These are phyloP conservation scores for Chrysolina americana DNA, from an alignment of 2,888 invertebrate genomes.

Conservation along the genomic window DNA sequence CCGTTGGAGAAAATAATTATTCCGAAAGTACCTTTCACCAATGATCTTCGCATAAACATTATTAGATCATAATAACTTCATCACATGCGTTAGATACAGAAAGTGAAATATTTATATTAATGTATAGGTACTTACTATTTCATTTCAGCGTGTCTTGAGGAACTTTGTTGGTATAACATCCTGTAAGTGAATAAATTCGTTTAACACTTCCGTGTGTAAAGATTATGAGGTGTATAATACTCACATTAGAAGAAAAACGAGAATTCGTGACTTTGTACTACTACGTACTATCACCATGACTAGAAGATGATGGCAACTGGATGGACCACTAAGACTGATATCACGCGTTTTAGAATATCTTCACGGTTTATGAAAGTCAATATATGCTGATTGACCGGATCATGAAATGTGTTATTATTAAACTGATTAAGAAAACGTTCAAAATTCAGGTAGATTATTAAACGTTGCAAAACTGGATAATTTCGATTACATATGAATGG, in stretches of 20 bases:
- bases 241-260: conserved; percentile 8
- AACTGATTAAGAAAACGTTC: conserved; percentile 8
- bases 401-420: conserved; percentile 12
- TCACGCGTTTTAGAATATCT: conserved; percentile 5
- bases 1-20: too few species aligned
- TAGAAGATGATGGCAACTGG: conserved; percentile 11
- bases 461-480: conserved; percentile 12
- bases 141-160: conserved; percentile 6
- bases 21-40: too few species aligned
- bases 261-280: conserved; percentile 8
- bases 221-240: neutral
- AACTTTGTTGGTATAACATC: conserved; percentile 2
- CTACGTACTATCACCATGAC: conserved; percentile 3
- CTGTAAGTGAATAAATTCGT: neutral
- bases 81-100: neutral
- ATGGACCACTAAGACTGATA: neutral
- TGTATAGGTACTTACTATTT: conserved; percentile 8
- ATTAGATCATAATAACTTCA: too few species aligned
- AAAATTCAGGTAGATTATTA: conserved; percentile 11
- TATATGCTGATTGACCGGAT: conserved; percentile 9
- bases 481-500: neutral
- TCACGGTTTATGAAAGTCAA: conserved; percentile 10
- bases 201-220: neutral
- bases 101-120: neutral
- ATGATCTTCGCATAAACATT: too few species aligned